Base-by-base conservation (phyloP, 2,797 vertebrate species). In the Sebastes trivittatus region DNA sequence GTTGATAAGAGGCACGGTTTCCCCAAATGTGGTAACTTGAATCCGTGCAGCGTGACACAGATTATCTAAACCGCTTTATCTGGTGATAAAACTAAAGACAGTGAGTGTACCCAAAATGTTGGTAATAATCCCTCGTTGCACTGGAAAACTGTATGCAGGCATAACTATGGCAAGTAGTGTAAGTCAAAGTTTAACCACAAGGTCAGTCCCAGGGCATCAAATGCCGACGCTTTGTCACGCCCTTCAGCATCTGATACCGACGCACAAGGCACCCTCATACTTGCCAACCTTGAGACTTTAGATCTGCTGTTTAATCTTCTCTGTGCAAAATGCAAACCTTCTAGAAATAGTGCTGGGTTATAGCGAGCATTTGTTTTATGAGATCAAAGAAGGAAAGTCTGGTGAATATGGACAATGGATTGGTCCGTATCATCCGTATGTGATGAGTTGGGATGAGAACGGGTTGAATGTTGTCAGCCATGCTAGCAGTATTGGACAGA, bases 331-430 rank as follows among this genome's bases (percentile, higher is more conserved):
- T 63, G 69, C 14, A 60, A 72, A 38, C 56, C 22, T 56, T 72
- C 3, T 54, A 11, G 36, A 69, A 59, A 18, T 11, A 18, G 23
- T 56, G 25, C 36, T 34, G 10, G 9, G 49, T 60, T 56, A 23
- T 7, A 22, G 42, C 59, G 16, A 68, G 13, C 46, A 13, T 81
- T 81, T 56, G n/a, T 4, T 80, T 78, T 25, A 30, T 82, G 49
- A 66, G 75, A 81, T 88, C 78, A 89, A 86, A 85, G 64, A 67
- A 4, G 42, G 79, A 67, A 65, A 64, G n/a, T 77, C 71, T 42
- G 38, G 61, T 68, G 80, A 87, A 83, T 80, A 23, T 3, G 18
- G 82, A 90, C 92, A 92, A 88, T 87, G 80, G 88, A 86, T 87
- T 85, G 62, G 87, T 91, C 84, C 13, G 2, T 42, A 42, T 42